phyloP scores from a whole-genome alignment of 2,797 vertebrate genomes.

The Smutsia gigantea region DNA sequence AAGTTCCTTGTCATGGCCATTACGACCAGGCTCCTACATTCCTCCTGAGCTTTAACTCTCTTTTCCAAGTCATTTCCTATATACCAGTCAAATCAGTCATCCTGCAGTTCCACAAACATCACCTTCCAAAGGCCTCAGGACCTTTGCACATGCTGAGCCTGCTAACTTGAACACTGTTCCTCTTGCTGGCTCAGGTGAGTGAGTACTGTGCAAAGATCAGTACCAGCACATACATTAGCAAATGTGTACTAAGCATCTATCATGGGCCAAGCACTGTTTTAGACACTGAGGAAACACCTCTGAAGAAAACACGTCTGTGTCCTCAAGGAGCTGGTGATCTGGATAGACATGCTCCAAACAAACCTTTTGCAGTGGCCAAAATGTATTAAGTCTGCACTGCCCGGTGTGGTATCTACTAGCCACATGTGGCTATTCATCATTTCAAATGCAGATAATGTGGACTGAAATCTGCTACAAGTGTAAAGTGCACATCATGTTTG shows the following conservation, averaged over 20 bases:
- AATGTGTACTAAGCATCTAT: not conserved
- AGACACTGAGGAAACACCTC: not conserved
- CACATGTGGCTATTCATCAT: not conserved
- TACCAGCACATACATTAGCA: not conserved
- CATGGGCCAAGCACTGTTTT: not conserved
- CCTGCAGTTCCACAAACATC: not conserved
- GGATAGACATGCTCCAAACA: not conserved
- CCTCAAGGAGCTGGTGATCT: not conserved
- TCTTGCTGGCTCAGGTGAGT: not conserved
- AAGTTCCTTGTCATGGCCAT: not conserved
- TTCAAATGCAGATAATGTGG: not conserved
- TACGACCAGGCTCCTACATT: not conserved
- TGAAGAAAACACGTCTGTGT: not conserved
- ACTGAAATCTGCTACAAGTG: not conserved
- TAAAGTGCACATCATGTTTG: not conserved
- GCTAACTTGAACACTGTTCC: not conserved
- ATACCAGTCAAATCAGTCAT: not conserved
- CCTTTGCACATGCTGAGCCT: not conserved
- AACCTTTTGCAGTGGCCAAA: not conserved
- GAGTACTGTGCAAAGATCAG: not conserved
- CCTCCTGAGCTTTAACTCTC: not conserved
- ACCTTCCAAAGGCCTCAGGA: not conserved
- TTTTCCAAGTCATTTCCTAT: not conserved
- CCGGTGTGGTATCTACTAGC: not conserved
- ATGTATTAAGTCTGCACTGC: not conserved